phyloP scores from a whole-genome alignment of 2,797 vertebrate genomes.

The Cichlasoma orientale region DNA sequence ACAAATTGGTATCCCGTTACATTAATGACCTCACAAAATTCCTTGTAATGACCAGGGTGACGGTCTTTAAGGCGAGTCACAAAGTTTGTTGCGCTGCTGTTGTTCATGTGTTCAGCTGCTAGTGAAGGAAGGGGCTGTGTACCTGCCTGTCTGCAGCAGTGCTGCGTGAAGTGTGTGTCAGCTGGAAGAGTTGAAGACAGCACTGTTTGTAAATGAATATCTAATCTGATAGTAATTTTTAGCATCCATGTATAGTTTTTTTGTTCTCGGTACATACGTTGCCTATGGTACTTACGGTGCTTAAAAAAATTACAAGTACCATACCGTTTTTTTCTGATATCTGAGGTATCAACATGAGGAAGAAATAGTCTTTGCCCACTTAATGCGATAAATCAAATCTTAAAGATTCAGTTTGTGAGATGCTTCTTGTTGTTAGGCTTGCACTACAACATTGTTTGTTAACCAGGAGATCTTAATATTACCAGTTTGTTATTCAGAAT shows the following conservation, averaged over 20 bases:
- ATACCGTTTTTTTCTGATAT: background rate
- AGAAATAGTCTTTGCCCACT: slow-evolving; percentile 36
- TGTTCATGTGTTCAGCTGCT: background rate
- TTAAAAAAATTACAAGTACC: background rate
- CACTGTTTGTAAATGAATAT: background rate
- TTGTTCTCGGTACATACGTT: background rate
- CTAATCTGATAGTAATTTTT: background rate
- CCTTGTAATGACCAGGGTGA: too few relatives aligned
- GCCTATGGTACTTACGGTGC: too few relatives aligned
- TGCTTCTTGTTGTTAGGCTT: slow-evolving; percentile 38
- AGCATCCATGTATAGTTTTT: background rate
- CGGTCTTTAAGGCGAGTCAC: too few relatives aligned
- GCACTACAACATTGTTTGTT: slow-evolving; percentile 35
- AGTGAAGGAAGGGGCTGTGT: background rate
- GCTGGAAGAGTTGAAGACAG: too few relatives aligned
- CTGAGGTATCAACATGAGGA: slow-evolving; percentile 35
- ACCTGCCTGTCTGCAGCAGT: background rate
- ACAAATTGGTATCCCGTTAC: too few relatives aligned
- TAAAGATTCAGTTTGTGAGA: slow-evolving; percentile 50
- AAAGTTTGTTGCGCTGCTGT: too few relatives aligned
- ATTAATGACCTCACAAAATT: too few relatives aligned
- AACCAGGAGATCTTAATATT: slow-evolving; percentile 37
- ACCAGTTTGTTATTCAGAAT: slow-evolving; percentile 35
- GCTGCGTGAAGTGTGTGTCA: too few relatives aligned
- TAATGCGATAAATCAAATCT: slow-evolving; percentile 57